Base-by-base conservation (phyloP, 2,888 invertebrate species). In the Linyphia triangularis region DNA sequence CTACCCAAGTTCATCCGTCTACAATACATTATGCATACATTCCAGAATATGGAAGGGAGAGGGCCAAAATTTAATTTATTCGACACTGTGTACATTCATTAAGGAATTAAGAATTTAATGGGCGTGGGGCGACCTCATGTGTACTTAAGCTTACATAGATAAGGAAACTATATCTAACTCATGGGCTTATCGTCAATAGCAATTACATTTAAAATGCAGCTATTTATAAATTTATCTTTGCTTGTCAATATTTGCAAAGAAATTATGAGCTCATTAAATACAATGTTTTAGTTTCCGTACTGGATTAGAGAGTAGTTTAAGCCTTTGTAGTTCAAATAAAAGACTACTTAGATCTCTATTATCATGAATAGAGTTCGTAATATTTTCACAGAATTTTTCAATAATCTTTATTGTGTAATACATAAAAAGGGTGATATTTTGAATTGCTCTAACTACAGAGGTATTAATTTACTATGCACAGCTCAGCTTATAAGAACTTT, bases 31-130 rank as follows among this genome's bases (percentile, higher is more conserved):
- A 70, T 51, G 43, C 24, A 70, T 70, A 70, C 26, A 26, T 26
- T n/a, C 24, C 6, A 40, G 16, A 30, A n/a, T 22, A 6, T 16
- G 10, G 6, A 0, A 30, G 22, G 19, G 13, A 7, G 22, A 33
- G 57, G 13, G 19, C 73, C 33, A 33, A 73, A 73, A 73, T 59
- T 73, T 59, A 73, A 73, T 73, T 59, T 22, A 33, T 59, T 40
- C 73, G 22, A 26, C 9, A 6, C 13, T 57, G 24, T 33, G 59
- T 30, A 33, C 57, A 73, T 33, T 73, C 10, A 73, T 57, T 59
- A 73, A 19, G 7, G 30, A 30, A 73, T 59, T 51, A 57, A 73
- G 28, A 59, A 59, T 73, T 73, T 51, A 70, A 43, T 43, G 43
- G 51, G 6, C 33, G 73, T 9, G 51, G 26, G 16, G 24, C 43